phyloP scores from a whole-genome alignment of 2,888 invertebrate species.

The Drosophila quasianomalipes region DNA sequence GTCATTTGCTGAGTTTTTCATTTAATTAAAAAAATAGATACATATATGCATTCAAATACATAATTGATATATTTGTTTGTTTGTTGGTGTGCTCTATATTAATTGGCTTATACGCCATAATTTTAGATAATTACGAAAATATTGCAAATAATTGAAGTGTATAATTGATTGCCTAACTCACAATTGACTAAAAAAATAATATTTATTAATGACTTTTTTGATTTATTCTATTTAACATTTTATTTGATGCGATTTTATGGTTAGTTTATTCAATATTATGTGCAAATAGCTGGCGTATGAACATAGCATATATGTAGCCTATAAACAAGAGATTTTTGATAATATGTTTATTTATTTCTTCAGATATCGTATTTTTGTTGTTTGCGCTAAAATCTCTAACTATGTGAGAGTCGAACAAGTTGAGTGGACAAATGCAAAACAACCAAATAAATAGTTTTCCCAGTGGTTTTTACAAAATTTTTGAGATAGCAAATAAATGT shows the following conservation, averaged over 20 bases:
- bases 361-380: conserved; percentile 17
- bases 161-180: not conserved
- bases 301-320: conserved; percentile 20
- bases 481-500: conserved; percentile 51
- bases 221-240: not conserved
- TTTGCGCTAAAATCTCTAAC: conserved; percentile 31
- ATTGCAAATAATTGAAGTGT: not conserved
- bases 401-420: conserved; percentile 40
- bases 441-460: conserved; percentile 13
- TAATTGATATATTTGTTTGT: conserved; percentile 29
- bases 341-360: not conserved
- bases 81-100: conserved; percentile 10
- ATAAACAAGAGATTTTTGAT: conserved; percentile 47
- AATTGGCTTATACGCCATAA: not conserved
- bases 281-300: conserved; percentile 1
- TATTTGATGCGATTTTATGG: not conserved
- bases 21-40: conserved; percentile 69
- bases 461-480: conserved; percentile 12
- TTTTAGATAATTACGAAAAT: not conserved
- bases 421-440: conserved; percentile 27
- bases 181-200: not conserved
- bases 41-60: conserved; percentile 59
- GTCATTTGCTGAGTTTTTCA: conserved; percentile 49
- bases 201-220: not conserved
- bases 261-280: not conserved